Percentiles rank a stretch among this genome's conserved stretches.
Conservation (phyloP, 1,140 invertebrate genomes). For the Atta texana region DNA sequence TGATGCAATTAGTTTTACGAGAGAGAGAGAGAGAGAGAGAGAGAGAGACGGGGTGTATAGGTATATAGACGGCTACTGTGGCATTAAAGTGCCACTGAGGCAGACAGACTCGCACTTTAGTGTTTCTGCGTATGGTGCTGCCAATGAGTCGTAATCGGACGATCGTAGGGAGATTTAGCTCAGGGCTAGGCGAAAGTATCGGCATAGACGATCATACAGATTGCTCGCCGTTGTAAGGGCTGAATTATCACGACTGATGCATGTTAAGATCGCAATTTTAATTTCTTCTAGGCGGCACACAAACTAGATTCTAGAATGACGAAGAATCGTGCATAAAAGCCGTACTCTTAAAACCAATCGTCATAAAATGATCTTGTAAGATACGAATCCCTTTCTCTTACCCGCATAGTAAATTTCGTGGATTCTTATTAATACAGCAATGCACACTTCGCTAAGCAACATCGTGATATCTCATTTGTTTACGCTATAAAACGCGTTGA, state of each 20-base stretch:
- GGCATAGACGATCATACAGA: slow-evolving; percentile 80
- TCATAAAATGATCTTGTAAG: slow-evolving; percentile 40
- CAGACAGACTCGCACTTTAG: slow-evolving; percentile 77
- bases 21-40: slow-evolving; percentile 75
- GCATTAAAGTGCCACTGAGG: slow-evolving; percentile 81
- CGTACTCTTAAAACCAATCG: slow-evolving; percentile 8
- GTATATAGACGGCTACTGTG: slow-evolving; percentile 74
- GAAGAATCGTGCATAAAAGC: neutral
- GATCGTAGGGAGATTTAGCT: slow-evolving; percentile 74
- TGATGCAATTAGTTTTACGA: slow-evolving; percentile 85
- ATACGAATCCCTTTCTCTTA: slow-evolving; percentile 1
- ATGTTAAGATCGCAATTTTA: slow-evolving; percentile 50
- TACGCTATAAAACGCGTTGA: slow-evolving; percentile 25
- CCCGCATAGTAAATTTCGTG: neutral
- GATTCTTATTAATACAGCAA: slow-evolving; percentile 19
- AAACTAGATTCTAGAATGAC: neutral
- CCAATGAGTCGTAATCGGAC: slow-evolving; percentile 69
- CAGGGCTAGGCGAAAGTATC: slow-evolving; percentile 82
- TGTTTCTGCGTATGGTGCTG: slow-evolving; percentile 66
- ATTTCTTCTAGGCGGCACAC: slow-evolving; percentile 12
- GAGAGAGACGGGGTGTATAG: slow-evolving; percentile 75
- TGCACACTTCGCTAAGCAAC: neutral
- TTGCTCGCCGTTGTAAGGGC: slow-evolving; percentile 66
- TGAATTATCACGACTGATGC: slow-evolving; percentile 65
- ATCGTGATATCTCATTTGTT: slow-evolving; percentile 31